These are phyloP conservation scores for Sminthurinus aureus DNA, from an alignment of 2,888 invertebrate species.

Conservation along the genomic window DNA sequence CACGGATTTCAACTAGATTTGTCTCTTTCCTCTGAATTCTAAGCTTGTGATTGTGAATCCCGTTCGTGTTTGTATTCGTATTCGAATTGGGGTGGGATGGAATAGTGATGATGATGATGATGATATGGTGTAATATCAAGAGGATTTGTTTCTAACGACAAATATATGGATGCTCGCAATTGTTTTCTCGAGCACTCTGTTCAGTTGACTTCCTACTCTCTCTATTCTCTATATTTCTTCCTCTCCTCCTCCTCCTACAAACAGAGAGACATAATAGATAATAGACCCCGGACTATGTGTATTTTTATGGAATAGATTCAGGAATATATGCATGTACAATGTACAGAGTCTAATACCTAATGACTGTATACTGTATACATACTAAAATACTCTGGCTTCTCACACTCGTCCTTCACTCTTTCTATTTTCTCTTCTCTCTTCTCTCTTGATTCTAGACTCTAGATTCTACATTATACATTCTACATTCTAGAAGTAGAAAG, in stretches of 20 bases:
- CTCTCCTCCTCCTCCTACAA: neutral
- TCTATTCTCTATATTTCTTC: neutral
- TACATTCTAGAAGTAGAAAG: neutral
- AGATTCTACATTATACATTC: too few relatives aligned
- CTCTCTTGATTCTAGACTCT: too few relatives aligned
- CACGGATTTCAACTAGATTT: too few relatives aligned
- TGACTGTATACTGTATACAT: neutral
- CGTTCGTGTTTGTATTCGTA: neutral
- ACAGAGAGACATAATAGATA: neutral
- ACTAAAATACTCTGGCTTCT: neutral
- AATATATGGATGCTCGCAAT: slow-evolving; percentile 27
- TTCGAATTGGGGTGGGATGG: neutral
- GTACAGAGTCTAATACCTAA: neutral
- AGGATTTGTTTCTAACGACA: slow-evolving; percentile 26
- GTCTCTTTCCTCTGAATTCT: too few relatives aligned
- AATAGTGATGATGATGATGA: neutral
- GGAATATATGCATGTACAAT: neutral
- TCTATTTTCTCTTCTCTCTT: too few relatives aligned
- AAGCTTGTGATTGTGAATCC: neutral
- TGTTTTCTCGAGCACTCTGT: slow-evolving; percentile 23
- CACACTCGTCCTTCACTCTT: neutral
- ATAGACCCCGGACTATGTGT: neutral
- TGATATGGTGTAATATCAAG: neutral
- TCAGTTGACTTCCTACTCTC: neutral
- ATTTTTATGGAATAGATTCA: neutral